These are phyloP conservation scores for Sebastes diaconus DNA, from an alignment of 2,797 vertebrate genomes.

Conservation along the genomic window DNA sequence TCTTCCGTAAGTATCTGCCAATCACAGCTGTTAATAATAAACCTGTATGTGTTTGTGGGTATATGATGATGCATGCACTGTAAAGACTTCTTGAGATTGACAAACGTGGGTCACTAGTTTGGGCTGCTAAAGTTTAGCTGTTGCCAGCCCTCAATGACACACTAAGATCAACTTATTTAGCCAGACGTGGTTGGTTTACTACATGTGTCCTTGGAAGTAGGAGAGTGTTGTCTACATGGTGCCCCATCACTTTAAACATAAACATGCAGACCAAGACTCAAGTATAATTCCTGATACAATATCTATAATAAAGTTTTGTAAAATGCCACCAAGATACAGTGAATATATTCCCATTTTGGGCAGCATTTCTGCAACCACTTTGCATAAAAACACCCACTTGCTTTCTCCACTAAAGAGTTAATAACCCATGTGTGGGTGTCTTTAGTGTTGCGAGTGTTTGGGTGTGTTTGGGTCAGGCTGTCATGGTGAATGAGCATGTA, in stretches of 20 bases:
- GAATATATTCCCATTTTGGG: neutral
- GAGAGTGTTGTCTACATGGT: neutral
- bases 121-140: constrained; percentile 14
- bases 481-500: constrained; percentile 72
- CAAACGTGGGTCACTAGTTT: constrained; percentile 43
- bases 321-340: neutral
- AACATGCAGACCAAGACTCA: neutral
- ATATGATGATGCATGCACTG: constrained; percentile 15
- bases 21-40: neutral
- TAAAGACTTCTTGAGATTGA: constrained; percentile 30
- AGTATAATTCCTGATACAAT: neutral
- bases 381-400: neutral
- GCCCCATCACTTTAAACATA: neutral
- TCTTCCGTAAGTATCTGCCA: constrained; percentile 93
- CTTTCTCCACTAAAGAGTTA: neutral
- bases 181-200: neutral
- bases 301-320: neutral
- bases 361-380: neutral
- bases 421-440: constrained; percentile 18
- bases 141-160: neutral
- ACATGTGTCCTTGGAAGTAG: neutral
- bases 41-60: constrained; percentile 30
- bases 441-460: constrained; percentile 54
- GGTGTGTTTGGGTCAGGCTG: constrained; percentile 76
- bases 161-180: neutral